Evolutionary conservation across 2,797 vertebrate species (phyloP).

Genomic region (Hafferia zeledoni): DNA sequence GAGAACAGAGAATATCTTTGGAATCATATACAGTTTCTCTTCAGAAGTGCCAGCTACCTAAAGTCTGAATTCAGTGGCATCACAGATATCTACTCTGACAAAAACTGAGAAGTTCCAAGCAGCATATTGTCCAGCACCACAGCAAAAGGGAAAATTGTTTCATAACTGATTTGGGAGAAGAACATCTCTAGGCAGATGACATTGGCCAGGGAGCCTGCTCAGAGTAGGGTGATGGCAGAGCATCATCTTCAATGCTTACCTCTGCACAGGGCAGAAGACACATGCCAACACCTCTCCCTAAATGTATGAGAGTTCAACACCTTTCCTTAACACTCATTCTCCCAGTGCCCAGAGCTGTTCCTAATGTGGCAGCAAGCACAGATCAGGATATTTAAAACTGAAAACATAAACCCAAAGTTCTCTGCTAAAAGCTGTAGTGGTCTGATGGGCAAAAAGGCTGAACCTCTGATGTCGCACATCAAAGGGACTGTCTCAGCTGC

Average conservation of each 20-base stretch:
- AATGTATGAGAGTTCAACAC: fast-evolving
- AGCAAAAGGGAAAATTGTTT: neutral
- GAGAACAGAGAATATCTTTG: neutral
- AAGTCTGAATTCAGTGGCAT: neutral
- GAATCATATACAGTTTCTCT: neutral
- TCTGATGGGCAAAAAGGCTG: fast-evolving
- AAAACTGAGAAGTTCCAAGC: neutral
- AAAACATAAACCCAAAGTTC: neutral
- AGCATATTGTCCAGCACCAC: neutral
- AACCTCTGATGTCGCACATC: neutral
- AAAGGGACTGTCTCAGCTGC: neutral
- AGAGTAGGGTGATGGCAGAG: neutral
- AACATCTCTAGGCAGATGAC: neutral
- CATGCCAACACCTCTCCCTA: neutral
- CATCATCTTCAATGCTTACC: neutral
- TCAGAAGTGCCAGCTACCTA: neutral
- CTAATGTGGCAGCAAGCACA: neutral
- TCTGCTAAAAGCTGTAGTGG: neutral
- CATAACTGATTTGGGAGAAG: neutral
- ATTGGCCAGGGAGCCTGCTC: neutral
- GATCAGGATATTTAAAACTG: neutral
- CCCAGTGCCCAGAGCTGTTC: neutral
- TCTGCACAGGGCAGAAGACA: neutral
- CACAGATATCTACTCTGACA: neutral
- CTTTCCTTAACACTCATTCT: neutral